Evolutionary conservation across 2,888 invertebrate species (phyloP), one percentile per base, ranked within the genome.

Genomic region (Cheilosia variabilis): DNA sequence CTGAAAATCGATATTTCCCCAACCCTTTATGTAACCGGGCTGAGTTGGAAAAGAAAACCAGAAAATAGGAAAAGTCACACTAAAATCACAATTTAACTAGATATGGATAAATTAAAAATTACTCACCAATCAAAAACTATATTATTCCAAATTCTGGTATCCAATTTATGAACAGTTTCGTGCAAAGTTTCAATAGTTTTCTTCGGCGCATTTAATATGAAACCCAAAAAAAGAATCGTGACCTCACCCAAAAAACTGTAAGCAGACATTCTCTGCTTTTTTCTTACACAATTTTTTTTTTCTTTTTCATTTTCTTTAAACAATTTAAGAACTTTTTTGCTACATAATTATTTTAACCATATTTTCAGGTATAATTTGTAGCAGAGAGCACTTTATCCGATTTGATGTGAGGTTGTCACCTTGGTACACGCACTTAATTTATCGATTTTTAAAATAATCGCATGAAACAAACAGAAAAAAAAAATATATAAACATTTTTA

Each of bases 1-100:
- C 50, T 37, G 37, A 84, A 79, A 84, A 84, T 84, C 84, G 79
- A 84, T 84, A 80, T 43, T 63, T 41, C 69, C 80, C 79, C 84
- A 78, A 80, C 80, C 80, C 84, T 75, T 78, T 84, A 80, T 84
- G 79, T 84, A 84, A 84, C 65, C 75, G 71, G 41, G 66, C 52
- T 50, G 55, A 52, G 34, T 60, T 62, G n/a, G 27, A 6, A 27
- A 24, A 34, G 19, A 55, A 62, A n/a, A 19, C 10, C 34, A 52
- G 22, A 47, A 27, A 41, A 62, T 13, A 41, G 60, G 57, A 22
- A 5, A 52, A 65, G 31, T 34, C 41, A 41, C 58, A 78, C 27
- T 60, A 66, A 69, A 65, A 57, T 71, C 58, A 55, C 31, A 60
- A 41, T 22, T 27, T 7, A 57, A 62, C 2, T 37, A 2, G 17